Evolutionary conservation across 2,888 invertebrate genomes (phyloP).

Genomic region (Coecobrya sp.): DNA sequence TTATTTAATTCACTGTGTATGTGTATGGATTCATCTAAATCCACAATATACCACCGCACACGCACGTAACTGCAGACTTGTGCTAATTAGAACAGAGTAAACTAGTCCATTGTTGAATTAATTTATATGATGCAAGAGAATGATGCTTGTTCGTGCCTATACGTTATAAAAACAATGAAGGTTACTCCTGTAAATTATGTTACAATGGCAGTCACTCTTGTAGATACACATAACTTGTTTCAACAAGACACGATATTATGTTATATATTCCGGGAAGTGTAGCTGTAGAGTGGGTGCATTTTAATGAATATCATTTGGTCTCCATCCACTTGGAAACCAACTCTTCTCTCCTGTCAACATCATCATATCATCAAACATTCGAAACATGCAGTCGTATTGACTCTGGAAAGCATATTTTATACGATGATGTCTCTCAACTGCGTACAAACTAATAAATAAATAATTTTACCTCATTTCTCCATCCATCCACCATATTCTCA

Average conservation of each 20-base stretch:
- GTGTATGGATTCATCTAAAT: no score
- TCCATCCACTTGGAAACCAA: not conserved
- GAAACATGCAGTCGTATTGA: no score
- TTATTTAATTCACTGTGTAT: no score
- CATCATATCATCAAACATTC: no score
- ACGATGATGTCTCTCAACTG: not conserved
- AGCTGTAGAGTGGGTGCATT: not conserved
- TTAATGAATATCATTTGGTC: conserved; percentile 27
- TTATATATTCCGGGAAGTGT: not conserved
- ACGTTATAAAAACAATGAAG: not conserved
- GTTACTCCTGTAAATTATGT: not conserved
- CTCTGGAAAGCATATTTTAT: not conserved
- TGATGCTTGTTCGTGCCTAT: not conserved
- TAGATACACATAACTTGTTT: not conserved
- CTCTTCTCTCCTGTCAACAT: no score
- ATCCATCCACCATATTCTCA: not conserved
- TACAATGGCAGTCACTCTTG: not conserved
- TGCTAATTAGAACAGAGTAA: not conserved
- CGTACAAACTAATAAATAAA: not conserved
- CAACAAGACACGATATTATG: not conserved
- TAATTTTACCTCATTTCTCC: no score
- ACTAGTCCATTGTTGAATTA: not conserved
- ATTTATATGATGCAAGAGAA: not conserved
- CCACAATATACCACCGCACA: no score
- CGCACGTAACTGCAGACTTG: not conserved